phyloP scores from a whole-genome alignment of 2,888 invertebrate genomes.

The Drosophila quinaria region DNA sequence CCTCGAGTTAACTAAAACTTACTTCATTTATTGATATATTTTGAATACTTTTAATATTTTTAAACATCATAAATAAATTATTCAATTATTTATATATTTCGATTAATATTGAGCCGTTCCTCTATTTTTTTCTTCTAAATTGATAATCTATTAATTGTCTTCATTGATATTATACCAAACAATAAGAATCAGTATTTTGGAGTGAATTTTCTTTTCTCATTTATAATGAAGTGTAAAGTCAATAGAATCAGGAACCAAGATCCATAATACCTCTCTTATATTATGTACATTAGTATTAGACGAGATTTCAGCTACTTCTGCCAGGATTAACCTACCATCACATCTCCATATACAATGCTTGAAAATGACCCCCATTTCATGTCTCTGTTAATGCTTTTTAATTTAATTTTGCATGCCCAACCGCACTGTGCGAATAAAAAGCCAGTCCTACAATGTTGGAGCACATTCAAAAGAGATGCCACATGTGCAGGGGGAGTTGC shows the following conservation, averaged over 20 bases:
- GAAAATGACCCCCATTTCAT: conserved; percentile 19
- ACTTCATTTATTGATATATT: too few relatives aligned
- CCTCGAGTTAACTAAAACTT: too few relatives aligned
- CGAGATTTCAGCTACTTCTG: background rate
- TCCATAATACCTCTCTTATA: background rate
- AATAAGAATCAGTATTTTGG: too few relatives aligned
- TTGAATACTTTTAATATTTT: too few relatives aligned
- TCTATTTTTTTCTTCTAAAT: too few relatives aligned
- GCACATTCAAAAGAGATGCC: conserved; percentile 27
- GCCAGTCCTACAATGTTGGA: conserved; percentile 66
- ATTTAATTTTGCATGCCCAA: conserved; percentile 81
- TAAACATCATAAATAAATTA: too few relatives aligned
- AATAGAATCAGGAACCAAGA: background rate
- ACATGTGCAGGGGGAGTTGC: background rate
- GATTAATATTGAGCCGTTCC: too few relatives aligned
- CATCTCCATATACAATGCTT: background rate
- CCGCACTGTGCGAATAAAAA: conserved; percentile 60
- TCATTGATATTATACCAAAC: too few relatives aligned
- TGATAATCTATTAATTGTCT: too few relatives aligned
- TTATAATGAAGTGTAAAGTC: background rate
- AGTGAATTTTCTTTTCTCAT: too few relatives aligned
- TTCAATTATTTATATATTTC: too few relatives aligned
- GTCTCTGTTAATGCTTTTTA: conserved; percentile 77
- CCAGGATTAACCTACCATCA: background rate
- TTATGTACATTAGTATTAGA: background rate